phyloP scores from a whole-genome alignment of 2,888 invertebrate species.

The Drosophila mulleri region DNA sequence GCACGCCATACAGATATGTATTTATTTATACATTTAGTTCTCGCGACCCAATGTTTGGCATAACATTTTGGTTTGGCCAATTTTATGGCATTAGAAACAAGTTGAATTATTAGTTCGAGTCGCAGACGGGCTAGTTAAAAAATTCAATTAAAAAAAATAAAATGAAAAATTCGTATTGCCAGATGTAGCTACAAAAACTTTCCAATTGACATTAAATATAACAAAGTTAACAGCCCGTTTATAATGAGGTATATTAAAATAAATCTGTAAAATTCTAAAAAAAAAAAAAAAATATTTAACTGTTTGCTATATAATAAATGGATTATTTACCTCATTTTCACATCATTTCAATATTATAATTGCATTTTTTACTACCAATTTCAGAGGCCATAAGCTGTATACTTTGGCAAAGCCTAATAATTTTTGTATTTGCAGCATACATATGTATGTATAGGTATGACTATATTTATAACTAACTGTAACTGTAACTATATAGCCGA shows the following conservation, averaged over 20 bases:
- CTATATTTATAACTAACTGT: no score
- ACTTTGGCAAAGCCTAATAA: background rate
- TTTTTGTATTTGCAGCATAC: no score
- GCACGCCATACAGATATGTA: constrained; percentile 42
- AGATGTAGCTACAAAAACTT: constrained; percentile 14
- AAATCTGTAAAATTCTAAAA: background rate
- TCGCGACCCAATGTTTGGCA: constrained; percentile 27
- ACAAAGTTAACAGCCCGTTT: background rate
- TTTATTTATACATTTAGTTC: constrained; percentile 62
- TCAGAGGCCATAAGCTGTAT: background rate
- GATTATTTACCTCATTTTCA: background rate
- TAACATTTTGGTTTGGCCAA: constrained; percentile 37
- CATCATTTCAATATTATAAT: background rate
- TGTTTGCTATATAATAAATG: background rate
- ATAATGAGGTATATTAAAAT: background rate
- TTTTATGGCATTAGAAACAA: constrained; percentile 36
- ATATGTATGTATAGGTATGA: no score
- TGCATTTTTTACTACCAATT: background rate
- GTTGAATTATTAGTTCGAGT: constrained; percentile 30
- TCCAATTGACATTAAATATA: background rate
- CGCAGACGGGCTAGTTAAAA: constrained; percentile 25
- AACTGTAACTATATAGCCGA: no score
- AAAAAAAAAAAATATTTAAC: background rate
- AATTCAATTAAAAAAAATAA: background rate
- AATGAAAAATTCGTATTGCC: background rate